Base-by-base conservation (phyloP, 2,797 vertebrate species). In the Pitangus sulphuratus region DNA sequence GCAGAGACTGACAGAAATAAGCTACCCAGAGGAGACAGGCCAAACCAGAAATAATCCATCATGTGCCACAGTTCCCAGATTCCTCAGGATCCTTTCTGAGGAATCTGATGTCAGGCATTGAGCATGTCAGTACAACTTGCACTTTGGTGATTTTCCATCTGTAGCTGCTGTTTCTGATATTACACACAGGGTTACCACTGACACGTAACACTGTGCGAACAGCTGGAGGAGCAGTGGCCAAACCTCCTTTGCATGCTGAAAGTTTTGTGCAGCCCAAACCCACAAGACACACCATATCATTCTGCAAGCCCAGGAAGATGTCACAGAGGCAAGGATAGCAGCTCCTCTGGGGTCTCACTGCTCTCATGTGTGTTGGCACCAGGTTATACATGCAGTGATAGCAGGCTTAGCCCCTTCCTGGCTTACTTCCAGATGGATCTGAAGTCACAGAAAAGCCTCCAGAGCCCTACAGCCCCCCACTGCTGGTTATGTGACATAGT, bases 41-140 rank as follows among this genome's bases (percentile, higher is more conserved):
- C 95, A 97, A 94, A 94, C 80, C 91, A 95, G 94, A 96, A 96
- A 95, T 97, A 97, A 96, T 96, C 95, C 94, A 90, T 94, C 97
- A 95, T 96, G 93, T 96, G 97, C 92, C 95, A 89, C 18, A 3
- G 68, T 90, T 96, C 89, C 88, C 92, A 95, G 84, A 96, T 97
- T 94, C 96, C 83, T 90, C 37, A 39, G 90, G 87, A 96, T 93
- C 90, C 86, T 94, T 96, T 95, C 77, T 0, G 48, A 88, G 81
- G 95, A 76, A 77, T 87, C 93, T 96, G 92, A 96, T 92, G 90
- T 94, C 95, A 97, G 65, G 75, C 61, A 0, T 30, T 33, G 66
- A 85, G 69, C 81, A 72, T 12, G 95, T 48, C 92, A 93, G 94
- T 68, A 91, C 71, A 2, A 64, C 84, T 95, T 74, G 94, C 92